Base-by-base conservation (phyloP, 2,113 vertebrate species). In the Cryptotis parvus region DNA sequence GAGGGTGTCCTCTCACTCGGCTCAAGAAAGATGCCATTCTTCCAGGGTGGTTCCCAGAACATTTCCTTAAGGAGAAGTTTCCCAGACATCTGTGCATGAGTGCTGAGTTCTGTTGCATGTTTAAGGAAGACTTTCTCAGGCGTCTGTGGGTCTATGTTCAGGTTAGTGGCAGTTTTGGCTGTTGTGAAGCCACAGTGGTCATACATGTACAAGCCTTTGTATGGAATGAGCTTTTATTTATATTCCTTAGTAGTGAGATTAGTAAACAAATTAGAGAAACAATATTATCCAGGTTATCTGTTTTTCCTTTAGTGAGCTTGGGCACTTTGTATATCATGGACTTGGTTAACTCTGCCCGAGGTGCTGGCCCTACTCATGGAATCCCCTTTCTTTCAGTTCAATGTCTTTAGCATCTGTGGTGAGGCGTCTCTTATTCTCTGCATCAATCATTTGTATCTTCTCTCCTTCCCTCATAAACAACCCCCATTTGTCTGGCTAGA, bases 301-400 rank as follows among this genome's bases (percentile, higher is more conserved):
- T 73, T 80, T 80, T 26, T 82, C 69, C 29, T 90, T 75, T 66
- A 86, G 37, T 69, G 37, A 90, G 8, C 12, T 90, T 85, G 29
- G 61, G 33, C 69, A 76, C 14, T 80, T 93, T 66, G 72, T 76
- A 6, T 78, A 69, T 81, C 37, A 43, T 35, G 22, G 7, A 66
- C 35, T 85, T 80, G 14, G 7, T 85, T 75, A 9, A 22, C 68
- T 41, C 73, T 27, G 41, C 35, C 68, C 35, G 26, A 12, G 27
- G 27, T 45, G 1, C 76, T 87, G 29, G 39, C 75, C 58, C 27
- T 68, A 9, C 68, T 80, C 41, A 68, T 66, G 45, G 29, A 52
- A 49, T 29, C 63, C n/a, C 3, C 70, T 63, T 69, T 86, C 61
- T 69, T 33, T 43, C 4, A 37, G 75, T 75, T 83, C 63, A 49